phyloP scores from a whole-genome alignment of 2,113 vertebrate species.

The Casuarius casuarius region DNA sequence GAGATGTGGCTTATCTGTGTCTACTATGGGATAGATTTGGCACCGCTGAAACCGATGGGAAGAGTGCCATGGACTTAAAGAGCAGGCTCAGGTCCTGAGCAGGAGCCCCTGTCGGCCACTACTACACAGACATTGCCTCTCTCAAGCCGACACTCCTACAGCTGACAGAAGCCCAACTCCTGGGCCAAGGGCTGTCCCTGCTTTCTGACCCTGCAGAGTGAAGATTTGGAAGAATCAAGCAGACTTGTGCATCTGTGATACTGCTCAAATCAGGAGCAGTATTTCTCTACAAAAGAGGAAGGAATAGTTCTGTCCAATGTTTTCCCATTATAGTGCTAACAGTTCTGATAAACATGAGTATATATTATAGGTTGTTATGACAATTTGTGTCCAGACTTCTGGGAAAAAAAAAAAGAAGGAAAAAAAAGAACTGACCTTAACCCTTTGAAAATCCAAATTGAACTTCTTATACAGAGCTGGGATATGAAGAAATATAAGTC shows the following conservation, averaged over 20 bases:
- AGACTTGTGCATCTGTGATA: neutral
- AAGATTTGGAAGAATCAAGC: neutral
- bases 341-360: conserved; percentile 1
- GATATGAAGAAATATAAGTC: neutral
- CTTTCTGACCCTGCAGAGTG: neutral
- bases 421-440: neutral
- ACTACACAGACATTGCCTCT: neutral
- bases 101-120: neutral
- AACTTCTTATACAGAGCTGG: neutral
- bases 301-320: neutral
- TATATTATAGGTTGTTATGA: neutral
- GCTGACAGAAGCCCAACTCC: neutral
- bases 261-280: neutral
- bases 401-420: neutral
- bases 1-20: neutral
- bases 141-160: neutral
- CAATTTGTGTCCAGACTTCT: neutral
- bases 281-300: neutral
- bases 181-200: neutral
- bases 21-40: neutral
- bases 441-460: neutral
- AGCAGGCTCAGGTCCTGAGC: neutral
- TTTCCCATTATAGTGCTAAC: neutral
- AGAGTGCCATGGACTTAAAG: neutral
- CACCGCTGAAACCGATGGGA: neutral